Evolutionary conservation across 2,888 invertebrate species (phyloP).

Genomic region (Athetis lepigone): DNA sequence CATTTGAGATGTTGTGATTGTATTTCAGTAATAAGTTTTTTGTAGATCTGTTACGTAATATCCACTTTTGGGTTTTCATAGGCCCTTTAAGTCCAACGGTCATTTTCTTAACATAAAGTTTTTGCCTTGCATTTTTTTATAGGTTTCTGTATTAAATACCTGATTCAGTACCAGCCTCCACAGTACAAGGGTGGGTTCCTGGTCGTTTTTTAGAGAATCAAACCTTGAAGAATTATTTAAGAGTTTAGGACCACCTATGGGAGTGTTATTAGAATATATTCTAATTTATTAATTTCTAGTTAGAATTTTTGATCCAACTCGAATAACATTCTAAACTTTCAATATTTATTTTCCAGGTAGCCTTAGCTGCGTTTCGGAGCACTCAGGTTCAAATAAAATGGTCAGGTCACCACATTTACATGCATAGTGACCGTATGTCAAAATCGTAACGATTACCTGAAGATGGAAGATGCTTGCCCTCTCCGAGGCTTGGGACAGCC

Average conservation of each 20-base stretch:
- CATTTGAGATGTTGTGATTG: neutral
- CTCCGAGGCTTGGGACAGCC: too few species aligned
- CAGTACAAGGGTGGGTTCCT: neutral
- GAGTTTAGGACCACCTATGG: too few species aligned
- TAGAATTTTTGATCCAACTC: conserved; percentile 4
- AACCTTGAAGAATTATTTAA: neutral
- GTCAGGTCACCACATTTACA: too few species aligned
- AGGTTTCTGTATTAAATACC: neutral
- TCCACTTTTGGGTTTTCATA: conserved; percentile 19
- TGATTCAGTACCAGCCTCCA: neutral
- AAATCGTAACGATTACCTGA: neutral
- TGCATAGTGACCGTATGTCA: too few species aligned
- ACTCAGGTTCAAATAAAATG: too few species aligned
- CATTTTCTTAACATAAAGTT: neutral
- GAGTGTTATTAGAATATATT: conserved; percentile 2
- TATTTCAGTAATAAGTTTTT: too few species aligned
- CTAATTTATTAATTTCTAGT: conserved; percentile 4
- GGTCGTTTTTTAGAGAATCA: neutral
- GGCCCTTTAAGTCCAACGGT: neutral
- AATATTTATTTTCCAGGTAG: too few species aligned
- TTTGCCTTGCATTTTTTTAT: neutral
- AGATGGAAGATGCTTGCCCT: neutral
- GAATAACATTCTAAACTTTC: neutral
- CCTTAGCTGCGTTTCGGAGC: too few species aligned
- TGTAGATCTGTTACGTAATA: too few species aligned